Conservation (phyloP, 2,113 vertebrate genomes). For the Piprites chloris region DNA sequence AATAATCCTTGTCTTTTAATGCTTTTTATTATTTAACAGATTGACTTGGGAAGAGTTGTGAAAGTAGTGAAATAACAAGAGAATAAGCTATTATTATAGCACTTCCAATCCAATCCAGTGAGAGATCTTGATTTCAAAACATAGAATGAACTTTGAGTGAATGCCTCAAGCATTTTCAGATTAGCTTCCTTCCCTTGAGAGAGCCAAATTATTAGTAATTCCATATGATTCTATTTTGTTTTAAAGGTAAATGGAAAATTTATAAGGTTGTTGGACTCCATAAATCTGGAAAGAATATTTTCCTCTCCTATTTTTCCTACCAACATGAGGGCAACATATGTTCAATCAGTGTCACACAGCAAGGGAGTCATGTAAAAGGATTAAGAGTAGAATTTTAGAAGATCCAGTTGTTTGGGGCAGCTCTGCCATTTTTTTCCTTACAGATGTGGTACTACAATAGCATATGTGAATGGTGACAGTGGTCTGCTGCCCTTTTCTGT, state of each 20-base stretch:
- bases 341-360: neutral
- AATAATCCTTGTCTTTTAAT: neutral
- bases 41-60: neutral
- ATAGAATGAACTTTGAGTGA: neutral
- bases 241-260: conserved; percentile 7
- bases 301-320: neutral
- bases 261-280: neutral
- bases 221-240: neutral
- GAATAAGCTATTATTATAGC: neutral
- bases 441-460: neutral
- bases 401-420: neutral
- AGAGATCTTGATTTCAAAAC: conserved; percentile 4
- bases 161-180: neutral
- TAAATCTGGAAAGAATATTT: neutral
- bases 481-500: conserved; percentile 3
- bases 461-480: neutral
- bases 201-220: neutral
- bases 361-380: neutral
- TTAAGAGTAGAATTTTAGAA: neutral
- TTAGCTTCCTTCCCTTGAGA: neutral
- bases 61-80: neutral
- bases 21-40: neutral
- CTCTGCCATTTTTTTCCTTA: neutral
- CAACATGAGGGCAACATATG: neutral
- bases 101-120: neutral